Percentiles rank a stretch among this genome's conserved stretches.
Conservation (phyloP, 2,888 invertebrate genomes). For the Drosophila meridiana region DNA sequence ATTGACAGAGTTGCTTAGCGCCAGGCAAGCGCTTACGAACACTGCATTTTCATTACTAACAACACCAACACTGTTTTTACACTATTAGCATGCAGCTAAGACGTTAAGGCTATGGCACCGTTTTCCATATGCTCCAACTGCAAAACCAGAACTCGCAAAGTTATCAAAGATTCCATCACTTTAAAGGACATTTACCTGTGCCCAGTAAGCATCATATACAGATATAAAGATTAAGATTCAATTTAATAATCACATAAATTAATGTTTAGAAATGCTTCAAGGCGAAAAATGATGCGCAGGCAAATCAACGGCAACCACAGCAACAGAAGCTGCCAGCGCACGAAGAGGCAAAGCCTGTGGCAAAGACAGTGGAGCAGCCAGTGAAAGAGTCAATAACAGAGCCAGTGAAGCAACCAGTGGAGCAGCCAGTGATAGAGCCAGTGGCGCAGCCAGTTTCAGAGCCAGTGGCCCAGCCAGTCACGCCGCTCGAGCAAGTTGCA, state of each 20-base stretch:
- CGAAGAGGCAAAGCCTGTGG: background rate
- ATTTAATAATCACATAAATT: background rate
- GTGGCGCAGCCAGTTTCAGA: background rate
- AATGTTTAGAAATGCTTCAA: conserved; percentile 43
- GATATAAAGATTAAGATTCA: too few species aligned
- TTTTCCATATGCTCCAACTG: conserved; percentile 58
- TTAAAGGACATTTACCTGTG: conserved; percentile 51
- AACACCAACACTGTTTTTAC: conserved; percentile 20
- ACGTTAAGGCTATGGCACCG: conserved; percentile 46
- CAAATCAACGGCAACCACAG: background rate
- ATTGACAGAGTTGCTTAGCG: background rate
- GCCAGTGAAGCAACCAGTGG: too few species aligned
- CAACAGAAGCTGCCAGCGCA: too few species aligned
- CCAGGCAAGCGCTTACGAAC: background rate
- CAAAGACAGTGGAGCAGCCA: background rate
- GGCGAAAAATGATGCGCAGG: background rate
- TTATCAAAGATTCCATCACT: conserved; percentile 48
- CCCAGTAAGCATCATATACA: conserved; percentile 47
- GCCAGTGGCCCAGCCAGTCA: background rate
- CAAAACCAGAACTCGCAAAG: conserved; percentile 44
- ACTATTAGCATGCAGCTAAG: background rate
- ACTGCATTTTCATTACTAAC: background rate
- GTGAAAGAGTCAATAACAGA: background rate
- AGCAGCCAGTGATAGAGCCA: too few species aligned
- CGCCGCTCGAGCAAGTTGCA: background rate